Evolutionary conservation across 92 coral and sea anemone genomes (phyloP).

Genomic region (Zoanthus gigantus): DNA sequence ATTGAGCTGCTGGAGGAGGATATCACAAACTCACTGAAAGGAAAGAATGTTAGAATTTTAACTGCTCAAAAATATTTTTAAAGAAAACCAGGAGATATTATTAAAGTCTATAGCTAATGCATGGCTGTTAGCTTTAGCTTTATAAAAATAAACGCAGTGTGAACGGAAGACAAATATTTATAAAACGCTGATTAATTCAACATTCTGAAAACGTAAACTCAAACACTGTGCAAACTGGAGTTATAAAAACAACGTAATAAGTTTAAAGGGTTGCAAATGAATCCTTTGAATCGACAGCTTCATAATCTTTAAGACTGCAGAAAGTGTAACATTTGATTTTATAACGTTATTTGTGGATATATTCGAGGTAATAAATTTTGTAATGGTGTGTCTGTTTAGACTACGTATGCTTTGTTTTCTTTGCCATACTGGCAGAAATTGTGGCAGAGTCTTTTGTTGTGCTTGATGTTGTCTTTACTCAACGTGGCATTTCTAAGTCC

Average conservation of each 20-base stretch:
- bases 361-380: conserved; percentile 10
- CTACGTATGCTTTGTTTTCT: conserved; percentile 1
- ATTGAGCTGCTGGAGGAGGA: too few relatives aligned
- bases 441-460: conserved; percentile 22
- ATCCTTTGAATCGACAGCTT: background rate
- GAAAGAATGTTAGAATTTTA: too few relatives aligned
- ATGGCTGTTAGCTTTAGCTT: background rate
- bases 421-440: background rate
- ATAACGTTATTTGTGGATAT: background rate
- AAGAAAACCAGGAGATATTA: background rate
- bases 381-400: conserved; percentile 26
- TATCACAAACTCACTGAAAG: too few relatives aligned
- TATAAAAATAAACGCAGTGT: background rate
- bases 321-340: background rate
- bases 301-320: background rate
- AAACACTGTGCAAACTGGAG: background rate
- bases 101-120: background rate
- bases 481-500: conserved; percentile 17
- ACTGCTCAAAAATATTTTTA: too few relatives aligned
- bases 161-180: conserved; percentile 30
- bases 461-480: background rate
- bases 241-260: background rate
- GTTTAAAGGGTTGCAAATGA: background rate
- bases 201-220: background rate
- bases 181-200: conserved; percentile 6